Base-by-base conservation (phyloP, 1,140 invertebrate genomes). In the Tetraneura akinire region DNA sequence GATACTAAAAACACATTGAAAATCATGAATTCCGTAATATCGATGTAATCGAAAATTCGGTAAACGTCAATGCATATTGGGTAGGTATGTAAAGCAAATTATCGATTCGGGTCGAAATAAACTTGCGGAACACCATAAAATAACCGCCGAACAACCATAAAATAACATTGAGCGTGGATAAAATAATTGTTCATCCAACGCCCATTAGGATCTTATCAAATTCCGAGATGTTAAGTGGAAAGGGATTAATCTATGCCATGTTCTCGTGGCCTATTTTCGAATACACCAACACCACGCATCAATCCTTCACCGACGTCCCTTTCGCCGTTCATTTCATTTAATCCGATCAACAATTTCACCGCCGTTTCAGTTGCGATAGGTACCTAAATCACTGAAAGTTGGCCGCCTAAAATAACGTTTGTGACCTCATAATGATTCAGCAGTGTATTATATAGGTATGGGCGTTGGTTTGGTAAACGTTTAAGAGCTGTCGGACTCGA, bases 361-460 rank as follows among this genome's bases (percentile, higher is more conserved):
- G 29, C 23, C 21, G 68, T n/a, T 53, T 37, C n/a, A 73, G 53
- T 73, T 53, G 26, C n/a, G n/a, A 37, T 37, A 8, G 10, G n/a
- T 55, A 32, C 49, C 71, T 26, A 74, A 74, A 74, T 55, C 23
- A 51, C 49, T 29, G 62, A 42, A 4, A 13, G 49, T 13, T 14
- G 23, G 16, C 26, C 26, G 21, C 49, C 49, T 74, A 29, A 62
- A 62, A 62, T 62, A 37, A 64, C 18, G 71, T 55, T 74, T 11
- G 16, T 74, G 29, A 21, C 49, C 18, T 73, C n/a, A n/a, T 73
- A 29, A 71, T 32, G 26, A 62, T 62, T 64, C n/a, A 37, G n/a
- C n/a, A n/a, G n/a, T n/a, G n/a, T n/a, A n/a, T n/a, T 32, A 16
- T 29, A 37, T n/a, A 18, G 18, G 9, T 32, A 37, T 32, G 60